Evolutionary conservation across 2,888 invertebrate species (phyloP).

Genomic region (Stenchaetothrips biformis): DNA sequence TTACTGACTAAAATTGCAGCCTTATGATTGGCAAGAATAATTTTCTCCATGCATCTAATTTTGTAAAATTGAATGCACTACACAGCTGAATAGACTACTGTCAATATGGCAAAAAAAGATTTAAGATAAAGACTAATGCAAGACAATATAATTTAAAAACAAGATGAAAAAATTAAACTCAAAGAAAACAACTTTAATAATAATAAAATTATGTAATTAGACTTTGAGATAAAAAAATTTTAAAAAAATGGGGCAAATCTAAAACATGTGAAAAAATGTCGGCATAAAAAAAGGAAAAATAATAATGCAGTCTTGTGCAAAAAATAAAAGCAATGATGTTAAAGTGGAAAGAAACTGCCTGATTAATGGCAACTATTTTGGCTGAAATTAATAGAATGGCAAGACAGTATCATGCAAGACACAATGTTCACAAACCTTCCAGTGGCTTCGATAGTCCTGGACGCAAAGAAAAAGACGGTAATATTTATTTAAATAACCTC

Average conservation of each 20-base stretch:
- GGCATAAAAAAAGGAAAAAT: not conserved
- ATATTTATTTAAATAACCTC: not conserved
- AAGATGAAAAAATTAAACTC: not conserved
- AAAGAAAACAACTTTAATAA: not conserved
- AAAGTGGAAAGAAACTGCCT: constrained; percentile 4
- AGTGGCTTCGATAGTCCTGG: constrained; percentile 61
- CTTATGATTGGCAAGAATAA: not conserved
- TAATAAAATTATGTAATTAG: not conserved
- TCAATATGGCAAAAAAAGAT: not conserved
- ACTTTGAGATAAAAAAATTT: not conserved
- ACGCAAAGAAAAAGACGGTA: constrained; percentile 40
- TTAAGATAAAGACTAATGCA: too few relatives aligned
- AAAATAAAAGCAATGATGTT: not conserved
- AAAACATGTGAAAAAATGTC: not conserved
- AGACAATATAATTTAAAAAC: not conserved
- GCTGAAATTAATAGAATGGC: constrained; percentile 1
- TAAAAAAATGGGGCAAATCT: not conserved
- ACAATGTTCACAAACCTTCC: constrained; percentile 57
- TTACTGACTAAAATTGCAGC: not conserved
- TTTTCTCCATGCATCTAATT: not conserved
- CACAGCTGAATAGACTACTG: not conserved
- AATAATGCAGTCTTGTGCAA: constrained; percentile 1
- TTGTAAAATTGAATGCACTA: not conserved
- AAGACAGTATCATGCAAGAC: constrained; percentile 29
- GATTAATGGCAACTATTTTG: constrained; percentile 14